Conservation (phyloP, 35 echinoderm and acorn worm genomes). For the Apostichopus californicus region DNA sequence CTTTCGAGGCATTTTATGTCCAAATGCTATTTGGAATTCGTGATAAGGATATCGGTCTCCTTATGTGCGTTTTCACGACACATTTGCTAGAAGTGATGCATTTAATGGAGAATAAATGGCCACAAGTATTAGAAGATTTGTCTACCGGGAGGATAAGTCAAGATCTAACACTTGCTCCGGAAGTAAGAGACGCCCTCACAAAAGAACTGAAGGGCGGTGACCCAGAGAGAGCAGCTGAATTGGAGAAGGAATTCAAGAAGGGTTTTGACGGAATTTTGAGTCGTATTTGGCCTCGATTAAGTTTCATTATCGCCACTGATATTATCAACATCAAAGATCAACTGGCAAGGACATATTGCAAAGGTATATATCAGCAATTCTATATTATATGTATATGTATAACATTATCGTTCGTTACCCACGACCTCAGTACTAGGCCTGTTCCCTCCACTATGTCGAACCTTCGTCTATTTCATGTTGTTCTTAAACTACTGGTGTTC, state of each 20-base stretch:
- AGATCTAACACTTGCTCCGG: conserved; percentile 55
- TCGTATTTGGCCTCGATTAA: conserved; percentile 77
- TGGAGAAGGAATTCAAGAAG: conserved; percentile 66
- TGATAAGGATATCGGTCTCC: conserved; percentile 35
- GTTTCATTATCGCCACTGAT: conserved; percentile 46
- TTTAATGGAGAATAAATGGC: conserved; percentile 63
- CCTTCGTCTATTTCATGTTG: too few relatives aligned
- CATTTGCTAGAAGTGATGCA: conserved; percentile 46
- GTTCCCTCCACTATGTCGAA: not conserved
- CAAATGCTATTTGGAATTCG: conserved; percentile 73
- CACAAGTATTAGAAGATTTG: conserved; percentile 64
- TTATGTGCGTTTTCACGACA: conserved; percentile 23
- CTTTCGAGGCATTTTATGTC: conserved; percentile 64
- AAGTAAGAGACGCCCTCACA: conserved; percentile 31
- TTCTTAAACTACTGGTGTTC: too few relatives aligned
- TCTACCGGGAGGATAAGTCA: conserved; percentile 53
- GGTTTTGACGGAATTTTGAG: conserved; percentile 75
- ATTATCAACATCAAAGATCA: conserved; percentile 17
- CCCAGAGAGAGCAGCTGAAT: conserved; percentile 61
- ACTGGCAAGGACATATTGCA: conserved; percentile 60
- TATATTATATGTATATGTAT: not conserved
- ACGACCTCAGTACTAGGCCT: not conserved
- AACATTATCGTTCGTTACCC: not conserved
- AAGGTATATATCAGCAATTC: conserved; percentile 51
- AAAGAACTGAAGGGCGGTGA: conserved; percentile 18